Conservation (phyloP, 2,797 vertebrate genomes). For the Galaxias olidus region DNA sequence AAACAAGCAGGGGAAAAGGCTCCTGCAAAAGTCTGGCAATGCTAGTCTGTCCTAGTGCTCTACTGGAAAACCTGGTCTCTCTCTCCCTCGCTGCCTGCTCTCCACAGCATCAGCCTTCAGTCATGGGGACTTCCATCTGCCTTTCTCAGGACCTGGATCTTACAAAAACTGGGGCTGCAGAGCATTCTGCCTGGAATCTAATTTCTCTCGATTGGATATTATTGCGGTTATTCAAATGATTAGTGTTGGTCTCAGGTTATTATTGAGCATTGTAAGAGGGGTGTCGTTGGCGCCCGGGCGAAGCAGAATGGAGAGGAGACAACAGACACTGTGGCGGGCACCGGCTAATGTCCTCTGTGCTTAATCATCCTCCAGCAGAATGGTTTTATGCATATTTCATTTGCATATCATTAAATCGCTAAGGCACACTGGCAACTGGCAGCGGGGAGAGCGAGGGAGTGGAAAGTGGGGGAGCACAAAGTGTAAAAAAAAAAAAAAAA, state of each 20-base stretch:
- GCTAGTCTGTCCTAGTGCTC: constrained; percentile 76
- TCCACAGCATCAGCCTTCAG: constrained; percentile 67
- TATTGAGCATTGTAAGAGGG: constrained; percentile 70
- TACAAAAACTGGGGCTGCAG: constrained; percentile 72
- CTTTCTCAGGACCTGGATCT: constrained; percentile 73
- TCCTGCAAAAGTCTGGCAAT: constrained; percentile 66
- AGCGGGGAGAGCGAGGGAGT: constrained; percentile 69
- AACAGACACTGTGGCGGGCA: constrained; percentile 76
- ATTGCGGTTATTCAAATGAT: constrained; percentile 73
- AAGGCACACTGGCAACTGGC: constrained; percentile 77
- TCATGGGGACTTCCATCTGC: constrained; percentile 72
- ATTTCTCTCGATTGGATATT: constrained; percentile 79
- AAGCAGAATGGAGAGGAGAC: constrained; percentile 78
- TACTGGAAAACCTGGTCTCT: constrained; percentile 72
- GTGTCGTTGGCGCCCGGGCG: constrained; percentile 64
- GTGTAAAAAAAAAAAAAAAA: constrained; percentile 56
- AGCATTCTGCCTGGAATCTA: constrained; percentile 69
- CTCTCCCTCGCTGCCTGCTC: constrained; percentile 67
- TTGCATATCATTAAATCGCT: constrained; percentile 98
- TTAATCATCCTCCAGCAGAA: constrained; percentile 99
- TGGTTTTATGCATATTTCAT: constrained; percentile 99
- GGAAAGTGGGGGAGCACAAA: constrained; percentile 72
- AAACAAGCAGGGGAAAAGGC: constrained; percentile 82
- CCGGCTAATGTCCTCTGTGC: constrained; percentile 93
- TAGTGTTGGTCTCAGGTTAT: constrained; percentile 66